Conservation (phyloP, 2,888 invertebrate genomes). For the Uropetala carovei region DNA sequence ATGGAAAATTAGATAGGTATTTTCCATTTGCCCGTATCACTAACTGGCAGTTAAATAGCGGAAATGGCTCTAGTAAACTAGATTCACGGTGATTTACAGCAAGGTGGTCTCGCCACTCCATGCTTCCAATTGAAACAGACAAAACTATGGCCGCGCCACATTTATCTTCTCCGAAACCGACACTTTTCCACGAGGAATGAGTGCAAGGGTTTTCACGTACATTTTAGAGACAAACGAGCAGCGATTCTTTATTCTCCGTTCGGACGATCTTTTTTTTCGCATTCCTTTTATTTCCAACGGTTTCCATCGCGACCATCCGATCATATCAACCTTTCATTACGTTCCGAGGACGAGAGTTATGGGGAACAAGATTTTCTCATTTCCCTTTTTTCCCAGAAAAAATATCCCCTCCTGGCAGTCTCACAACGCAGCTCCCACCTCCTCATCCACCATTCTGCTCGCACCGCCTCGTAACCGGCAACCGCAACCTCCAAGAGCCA, state of each 20-base stretch:
- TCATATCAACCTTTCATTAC: conserved; percentile 32
- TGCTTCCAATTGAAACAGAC: conserved; percentile 22
- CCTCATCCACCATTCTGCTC: neutral
- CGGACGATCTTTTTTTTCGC: neutral
- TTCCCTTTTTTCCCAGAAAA: neutral
- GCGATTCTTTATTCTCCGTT: neutral
- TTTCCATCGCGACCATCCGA: conserved; percentile 22
- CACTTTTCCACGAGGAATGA: neutral
- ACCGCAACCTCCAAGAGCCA: neutral
- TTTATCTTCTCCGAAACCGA: conserved; percentile 14
- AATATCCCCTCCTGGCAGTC: neutral
- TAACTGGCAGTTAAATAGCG: too few species aligned
- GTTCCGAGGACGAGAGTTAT: neutral
- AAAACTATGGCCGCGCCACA: neutral
- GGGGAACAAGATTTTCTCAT: neutral
- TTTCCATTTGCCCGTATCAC: too few species aligned
- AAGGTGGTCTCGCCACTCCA: neutral
- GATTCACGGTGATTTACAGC: too few species aligned
- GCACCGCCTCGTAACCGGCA: neutral
- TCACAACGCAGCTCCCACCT: neutral
- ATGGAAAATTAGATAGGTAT: too few species aligned
- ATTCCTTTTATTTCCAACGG: neutral
- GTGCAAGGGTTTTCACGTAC: neutral
- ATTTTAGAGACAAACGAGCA: neutral
- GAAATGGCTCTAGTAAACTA: too few species aligned